These are phyloP conservation scores for Romanogobio albipinnatus DNA, from an alignment of 2,113 vertebrate genomes.

Conservation along the genomic window DNA sequence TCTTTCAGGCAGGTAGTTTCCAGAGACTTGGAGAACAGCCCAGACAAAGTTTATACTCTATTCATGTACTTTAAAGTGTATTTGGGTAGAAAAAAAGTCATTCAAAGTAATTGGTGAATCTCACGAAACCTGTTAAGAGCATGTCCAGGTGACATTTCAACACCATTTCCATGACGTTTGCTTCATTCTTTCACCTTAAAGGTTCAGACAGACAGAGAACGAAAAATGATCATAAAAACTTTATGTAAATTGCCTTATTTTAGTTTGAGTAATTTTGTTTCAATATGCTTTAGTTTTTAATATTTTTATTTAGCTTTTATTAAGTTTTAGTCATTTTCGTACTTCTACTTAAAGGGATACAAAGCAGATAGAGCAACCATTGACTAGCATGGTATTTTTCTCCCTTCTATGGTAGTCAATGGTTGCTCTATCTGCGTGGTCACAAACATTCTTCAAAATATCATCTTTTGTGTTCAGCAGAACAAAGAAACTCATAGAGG, in stretches of 20 bases:
- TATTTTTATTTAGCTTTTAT: not conserved
- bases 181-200: not conserved
- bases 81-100: too few species aligned
- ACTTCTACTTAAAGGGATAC: not conserved
- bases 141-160: not conserved
- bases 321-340: not conserved
- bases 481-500: too few species aligned
- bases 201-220: too few species aligned
- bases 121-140: not conserved
- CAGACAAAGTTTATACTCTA: not conserved
- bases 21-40: conserved; percentile 64
- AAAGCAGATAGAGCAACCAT: too few species aligned
- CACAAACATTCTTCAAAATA: too few species aligned
- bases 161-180: not conserved
- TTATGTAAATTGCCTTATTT: not conserved
- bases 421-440: too few species aligned
- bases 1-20: conserved; percentile 71
- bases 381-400: too few species aligned
- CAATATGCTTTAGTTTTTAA: not conserved
- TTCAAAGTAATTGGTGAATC: not conserved
- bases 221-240: too few species aligned
- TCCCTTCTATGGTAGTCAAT: too few species aligned
- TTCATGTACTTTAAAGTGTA: not conserved
- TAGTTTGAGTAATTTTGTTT: not conserved
- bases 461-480: too few species aligned